phyloP scores from a whole-genome alignment of 2,797 vertebrate species.

The Protonibea diacanthus region DNA sequence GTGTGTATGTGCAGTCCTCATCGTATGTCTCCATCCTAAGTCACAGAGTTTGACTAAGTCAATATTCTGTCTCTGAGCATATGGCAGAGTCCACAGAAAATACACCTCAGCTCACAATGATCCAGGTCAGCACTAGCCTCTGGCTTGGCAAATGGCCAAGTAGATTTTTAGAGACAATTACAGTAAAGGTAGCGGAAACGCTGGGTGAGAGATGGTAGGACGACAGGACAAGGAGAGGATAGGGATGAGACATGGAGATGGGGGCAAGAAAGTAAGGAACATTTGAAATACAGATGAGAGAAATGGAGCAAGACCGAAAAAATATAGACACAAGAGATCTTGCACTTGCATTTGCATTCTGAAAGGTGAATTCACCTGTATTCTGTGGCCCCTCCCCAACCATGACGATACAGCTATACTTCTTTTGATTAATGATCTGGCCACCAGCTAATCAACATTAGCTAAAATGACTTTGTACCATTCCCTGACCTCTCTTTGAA shows the following conservation, averaged over 20 bases:
- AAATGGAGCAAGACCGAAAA: neutral
- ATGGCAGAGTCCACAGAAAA: conserved; percentile 54
- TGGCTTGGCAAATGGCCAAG: conserved; percentile 36
- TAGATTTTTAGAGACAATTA: conserved; percentile 56
- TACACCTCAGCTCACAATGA: conserved; percentile 36
- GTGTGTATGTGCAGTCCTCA: neutral
- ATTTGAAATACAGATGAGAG: neutral
- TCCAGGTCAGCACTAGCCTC: conserved; percentile 39
- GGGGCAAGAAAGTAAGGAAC: neutral
- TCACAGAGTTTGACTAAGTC: conserved; percentile 30
- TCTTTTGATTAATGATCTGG: neutral
- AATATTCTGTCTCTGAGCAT: conserved; percentile 37
- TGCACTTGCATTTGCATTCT: no score
- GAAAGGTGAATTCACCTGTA: neutral
- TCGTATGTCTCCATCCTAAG: neutral
- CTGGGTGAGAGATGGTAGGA: neutral
- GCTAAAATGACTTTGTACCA: neutral
- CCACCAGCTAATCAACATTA: neutral
- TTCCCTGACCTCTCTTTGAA: neutral
- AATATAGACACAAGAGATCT: no score
- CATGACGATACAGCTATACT: neutral
- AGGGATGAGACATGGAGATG: neutral
- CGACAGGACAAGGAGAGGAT: neutral
- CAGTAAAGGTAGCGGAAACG: conserved; percentile 4
- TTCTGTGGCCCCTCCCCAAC: neutral